Conservation (phyloP, 2,797 vertebrate genomes). For the Lutjanus argentimaculatus region DNA sequence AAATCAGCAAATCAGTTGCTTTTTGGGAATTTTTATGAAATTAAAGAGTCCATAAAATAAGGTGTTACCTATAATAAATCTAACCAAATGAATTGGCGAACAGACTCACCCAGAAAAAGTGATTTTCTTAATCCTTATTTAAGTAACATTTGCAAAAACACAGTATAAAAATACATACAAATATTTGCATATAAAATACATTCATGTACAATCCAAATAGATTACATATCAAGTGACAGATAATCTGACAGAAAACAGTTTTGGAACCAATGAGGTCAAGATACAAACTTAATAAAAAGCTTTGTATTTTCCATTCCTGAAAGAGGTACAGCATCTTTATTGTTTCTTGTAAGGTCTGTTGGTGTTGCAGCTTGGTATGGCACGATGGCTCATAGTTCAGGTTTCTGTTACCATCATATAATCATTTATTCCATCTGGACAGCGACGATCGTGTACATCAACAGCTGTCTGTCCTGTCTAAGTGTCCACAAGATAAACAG, state of each 20-base stretch:
- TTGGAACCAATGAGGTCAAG: slow-evolving; percentile 50
- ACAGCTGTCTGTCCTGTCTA: slow-evolving; percentile 8
- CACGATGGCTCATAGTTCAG: slow-evolving; percentile 24
- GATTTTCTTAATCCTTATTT: slow-evolving; percentile 25
- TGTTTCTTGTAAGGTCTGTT: slow-evolving; percentile 43
- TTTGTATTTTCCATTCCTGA: slow-evolving; percentile 30
- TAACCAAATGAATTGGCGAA: neutral
- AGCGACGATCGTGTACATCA: slow-evolving; percentile 2
- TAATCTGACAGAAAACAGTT: slow-evolving; percentile 40
- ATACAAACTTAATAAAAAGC: slow-evolving; percentile 32
- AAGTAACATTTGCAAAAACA: slow-evolving; percentile 58
- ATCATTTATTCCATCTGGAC: slow-evolving; percentile 23
- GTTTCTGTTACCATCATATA: neutral
- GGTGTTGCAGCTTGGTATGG: slow-evolving; percentile 13
- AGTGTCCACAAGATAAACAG: slow-evolving; percentile 24
- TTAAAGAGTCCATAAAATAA: neutral
- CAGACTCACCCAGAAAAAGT: slow-evolving; percentile 8
- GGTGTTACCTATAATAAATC: neutral
- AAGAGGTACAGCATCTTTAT: slow-evolving; percentile 42
- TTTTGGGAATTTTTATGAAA: neutral
- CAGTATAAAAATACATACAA: slow-evolving; percentile 78
- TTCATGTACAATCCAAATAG: slow-evolving; percentile 67
- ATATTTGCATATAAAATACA: slow-evolving; percentile 75
- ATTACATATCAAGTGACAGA: slow-evolving; percentile 49
- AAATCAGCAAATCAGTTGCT: neutral